Evolutionary conservation across 2,888 invertebrate species (phyloP), one percentile per base, ranked within the genome.

Genomic region (Neocrepidodera transversa): DNA sequence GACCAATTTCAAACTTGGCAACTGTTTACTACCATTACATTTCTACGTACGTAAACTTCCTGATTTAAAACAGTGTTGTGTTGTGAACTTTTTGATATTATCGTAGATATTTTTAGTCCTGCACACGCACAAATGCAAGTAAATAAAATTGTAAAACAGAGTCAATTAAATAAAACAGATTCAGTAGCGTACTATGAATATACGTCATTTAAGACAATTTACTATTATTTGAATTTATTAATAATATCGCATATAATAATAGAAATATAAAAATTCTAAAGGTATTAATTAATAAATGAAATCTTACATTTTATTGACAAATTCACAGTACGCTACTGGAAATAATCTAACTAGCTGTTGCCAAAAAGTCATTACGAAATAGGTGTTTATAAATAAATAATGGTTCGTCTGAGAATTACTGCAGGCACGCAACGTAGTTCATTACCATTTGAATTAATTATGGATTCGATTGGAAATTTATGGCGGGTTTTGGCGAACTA

Each of bases 351-450:
- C 35, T 36, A 36, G 20, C 54, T 14, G 35, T 45, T 54, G 54
- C 54, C 56, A 38, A 52, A 55, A 53, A 42, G 48, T 36, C 20
- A 57, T 60, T 60, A 60, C 52, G 38, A 60, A 57, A 60, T 56
- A 60, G 49, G 57, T 57, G 57, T 52, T 57, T 60, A 57, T 60
- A 60, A 57, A 60, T 60, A 60, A 36, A 40, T 14, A 50, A 43
- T 42, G 43, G 43, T 14, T 17, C 38, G 59, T 59, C 60, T 50
- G 47, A 23, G 47, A 50, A 50, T 60, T 23, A 32, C 23, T 26
- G 13, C 14, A 32, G 35, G 50, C 57, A 50, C 35, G 50, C 40
- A 53, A 30, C 38, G 13, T 50, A 13, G 55, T 49, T 55, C 51
- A 55, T 50, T 36, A 51, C 38, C 42, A 49, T 47, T 45, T 17